Base-by-base conservation (phyloP, 2,888 invertebrate genomes). In the Cerceris rybyensis region DNA sequence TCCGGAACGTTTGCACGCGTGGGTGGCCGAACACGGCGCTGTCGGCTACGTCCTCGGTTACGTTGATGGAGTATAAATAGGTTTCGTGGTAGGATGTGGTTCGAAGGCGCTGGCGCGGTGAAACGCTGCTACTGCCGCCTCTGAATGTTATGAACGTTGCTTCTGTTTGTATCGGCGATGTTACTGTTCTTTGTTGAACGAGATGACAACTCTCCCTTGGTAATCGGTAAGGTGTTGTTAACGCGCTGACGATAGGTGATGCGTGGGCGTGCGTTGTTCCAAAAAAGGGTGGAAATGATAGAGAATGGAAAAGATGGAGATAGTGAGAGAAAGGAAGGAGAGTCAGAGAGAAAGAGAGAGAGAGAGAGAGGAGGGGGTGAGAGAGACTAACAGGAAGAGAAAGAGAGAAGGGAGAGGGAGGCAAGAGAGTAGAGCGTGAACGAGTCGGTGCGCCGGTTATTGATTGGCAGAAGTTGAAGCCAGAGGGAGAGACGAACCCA, bases 391-490 rank as follows among this genome's bases (percentile, higher is more conserved):
- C 67, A 55, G 65, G 55, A 68, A 50, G 64, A 59, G 54, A 58
- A 59, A 46, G 50, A 42, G 67, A 60, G 63, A 67, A 46, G 43
- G 64, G 66, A 69, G 55, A 52, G 17, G 73, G 60, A 49, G 46
- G 50, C 11, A 63, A 71, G 64, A 78, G 72, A 66, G 60, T 17
- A 58, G 70, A 72, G 81, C 64, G 76, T 70, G 75, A 82, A 75
- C 78, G 85, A 83, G 86, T 85, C 77, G 86, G 86, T 83, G 85
- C 86, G 85, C 86, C 80, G 86, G 88, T 88, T 88, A 88, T 88
- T 88, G 88, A 88, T 88, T 88, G 86, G 88, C 85, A 84, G 74
- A 78, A 82, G 83, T 80, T 73, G 78, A 78, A 83, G 83, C 80
- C 83, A 83, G 78, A 82, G 81, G 78, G 82, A 86, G 83, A 85